These are phyloP conservation scores for Ptychodera flava DNA, from an alignment of 35 echinoderm and acorn worm genomes.

Conservation along the genomic window DNA sequence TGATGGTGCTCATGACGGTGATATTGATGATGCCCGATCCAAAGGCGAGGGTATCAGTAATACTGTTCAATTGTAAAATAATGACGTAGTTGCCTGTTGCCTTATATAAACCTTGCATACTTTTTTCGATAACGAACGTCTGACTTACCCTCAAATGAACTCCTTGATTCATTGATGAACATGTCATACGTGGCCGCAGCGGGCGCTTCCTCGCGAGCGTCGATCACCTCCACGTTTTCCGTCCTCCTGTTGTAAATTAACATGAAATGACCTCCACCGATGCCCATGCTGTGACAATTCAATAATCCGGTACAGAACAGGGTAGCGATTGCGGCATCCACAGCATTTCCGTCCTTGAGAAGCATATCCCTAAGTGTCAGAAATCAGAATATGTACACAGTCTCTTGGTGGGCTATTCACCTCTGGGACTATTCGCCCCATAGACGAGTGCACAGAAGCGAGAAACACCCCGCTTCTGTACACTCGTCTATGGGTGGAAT, in stretches of 20 bases:
- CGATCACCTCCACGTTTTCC: slow-evolving; percentile 12
- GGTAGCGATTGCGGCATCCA: slow-evolving; percentile 53
- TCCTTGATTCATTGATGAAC: slow-evolving; percentile 26
- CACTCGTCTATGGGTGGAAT: no score
- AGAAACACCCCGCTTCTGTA: no score
- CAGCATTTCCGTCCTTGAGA: slow-evolving; percentile 33
- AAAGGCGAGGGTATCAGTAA: no score
- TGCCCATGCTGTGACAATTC: slow-evolving; percentile 45
- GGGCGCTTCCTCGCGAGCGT: slow-evolving; percentile 57
- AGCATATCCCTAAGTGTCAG: slow-evolving; percentile 43
- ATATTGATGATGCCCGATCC: no score
- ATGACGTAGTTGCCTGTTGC: no score
- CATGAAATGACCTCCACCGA: slow-evolving; percentile 61
- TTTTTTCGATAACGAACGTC: no score
- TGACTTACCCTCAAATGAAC: slow-evolving; percentile 1
- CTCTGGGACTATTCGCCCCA: no score
- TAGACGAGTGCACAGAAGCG: no score
- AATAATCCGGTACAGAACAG: slow-evolving; percentile 42
- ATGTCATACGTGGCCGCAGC: slow-evolving; percentile 38
- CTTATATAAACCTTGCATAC: no score
- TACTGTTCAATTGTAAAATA: no score
- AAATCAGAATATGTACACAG: not conserved
- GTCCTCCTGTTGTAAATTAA: slow-evolving; percentile 24
- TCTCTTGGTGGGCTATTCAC: no score
- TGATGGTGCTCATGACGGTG: no score